Base-by-base conservation (phyloP, 2,888 invertebrate genomes). In the Enchytraeus crypticus region DNA sequence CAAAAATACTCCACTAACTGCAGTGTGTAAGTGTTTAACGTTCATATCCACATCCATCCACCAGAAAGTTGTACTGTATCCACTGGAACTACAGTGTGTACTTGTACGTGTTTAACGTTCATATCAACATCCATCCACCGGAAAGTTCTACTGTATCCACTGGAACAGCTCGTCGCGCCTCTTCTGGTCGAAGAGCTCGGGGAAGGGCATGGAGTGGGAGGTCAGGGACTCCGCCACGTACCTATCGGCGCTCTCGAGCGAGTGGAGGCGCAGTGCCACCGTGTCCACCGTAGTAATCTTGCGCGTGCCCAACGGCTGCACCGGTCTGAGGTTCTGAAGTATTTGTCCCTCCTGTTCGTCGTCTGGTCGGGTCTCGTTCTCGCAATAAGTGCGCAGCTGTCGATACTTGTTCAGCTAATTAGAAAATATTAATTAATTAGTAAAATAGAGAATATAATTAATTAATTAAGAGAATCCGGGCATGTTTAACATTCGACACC, bases 221-320 rank as follows among this genome's bases (percentile, higher is more conserved):
- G 57, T 32, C 26, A 57, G 47, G 26, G 55, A 56, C n/a, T 63
- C 59, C 23, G 53, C 51, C 5, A 63, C 43, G 34, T 54, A 47
- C 43, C 59, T 53, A 29, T 62, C 62, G 45, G 51, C 53, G 30
- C 59, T 62, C 38, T 38, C 38, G 11, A 38, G 11, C 8, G 49
- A 47, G 26, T 23, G 8, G 38, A 38, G 49, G 30, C 30, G 34
- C 8, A 61, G 34, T 26, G 45, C 47, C 23, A 18, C 8, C 8
- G 51, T 51, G 18, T 62, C 62, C 1, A 59, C 54, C 5, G 59
- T 33, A 3, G 43, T 32, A 21, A 62, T 59, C 51, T 62, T 62
- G 18, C 62, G 38, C 5, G 62, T 62, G n/a, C 62, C 62, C 29
- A 62, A 55, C 29, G 62, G 62, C 33, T 62, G 62, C 2, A 59